These are phyloP conservation scores for Sarcophaga peregrina DNA, from an alignment of 1,140 invertebrate genomes.

Conservation along the genomic window DNA sequence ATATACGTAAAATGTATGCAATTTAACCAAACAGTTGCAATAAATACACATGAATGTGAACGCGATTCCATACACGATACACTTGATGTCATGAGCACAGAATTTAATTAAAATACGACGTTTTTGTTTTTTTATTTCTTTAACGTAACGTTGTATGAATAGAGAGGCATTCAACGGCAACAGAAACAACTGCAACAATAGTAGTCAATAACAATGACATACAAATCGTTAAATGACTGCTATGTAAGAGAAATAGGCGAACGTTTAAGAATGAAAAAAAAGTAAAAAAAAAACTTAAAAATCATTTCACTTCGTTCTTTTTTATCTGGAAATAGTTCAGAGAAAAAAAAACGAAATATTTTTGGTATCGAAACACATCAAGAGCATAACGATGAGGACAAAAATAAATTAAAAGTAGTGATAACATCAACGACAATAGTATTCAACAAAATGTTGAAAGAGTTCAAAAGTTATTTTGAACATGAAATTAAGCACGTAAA, in stretches of 20 bases:
- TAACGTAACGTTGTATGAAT: background rate
- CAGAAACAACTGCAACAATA: background rate
- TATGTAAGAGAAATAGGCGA: background rate
- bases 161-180: background rate
- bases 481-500: background rate
- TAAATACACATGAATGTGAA: background rate
- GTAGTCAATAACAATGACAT: background rate
- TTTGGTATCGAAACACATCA: background rate
- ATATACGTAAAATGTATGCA: background rate
- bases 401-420: too few species aligned
- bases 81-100: constrained; percentile 8
- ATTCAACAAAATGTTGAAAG: background rate
- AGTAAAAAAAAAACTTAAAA: background rate
- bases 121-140: too few species aligned
- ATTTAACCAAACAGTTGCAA: background rate
- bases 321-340: too few species aligned
- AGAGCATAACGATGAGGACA: background rate
- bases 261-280: background rate
- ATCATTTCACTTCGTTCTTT: background rate
- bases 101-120: background rate
- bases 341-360: background rate
- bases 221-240: background rate
- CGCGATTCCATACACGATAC: background rate
- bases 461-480: background rate
- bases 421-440: background rate